phyloP scores from a whole-genome alignment of 2,797 vertebrate genomes.

The Poeciliopsis paucimaculata region DNA sequence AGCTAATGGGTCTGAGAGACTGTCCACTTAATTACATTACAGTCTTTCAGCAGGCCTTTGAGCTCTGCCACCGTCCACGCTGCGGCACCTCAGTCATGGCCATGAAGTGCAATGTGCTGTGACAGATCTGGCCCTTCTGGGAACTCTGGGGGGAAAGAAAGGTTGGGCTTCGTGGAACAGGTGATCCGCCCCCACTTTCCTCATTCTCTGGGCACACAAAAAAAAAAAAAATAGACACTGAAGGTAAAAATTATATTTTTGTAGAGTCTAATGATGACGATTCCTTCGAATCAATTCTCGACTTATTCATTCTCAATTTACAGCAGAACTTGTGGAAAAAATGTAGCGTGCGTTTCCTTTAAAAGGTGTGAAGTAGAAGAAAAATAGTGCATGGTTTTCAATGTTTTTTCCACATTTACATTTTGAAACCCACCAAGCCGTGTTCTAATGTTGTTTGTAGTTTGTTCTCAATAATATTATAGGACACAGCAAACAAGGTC shows the following conservation, averaged over 20 bases:
- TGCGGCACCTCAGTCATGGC: conserved; percentile 71
- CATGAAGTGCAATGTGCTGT: conserved; percentile 73
- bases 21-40: conserved; percentile 83
- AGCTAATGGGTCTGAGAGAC: conserved; percentile 76
- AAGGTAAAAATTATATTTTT: conserved; percentile 29
- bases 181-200: conserved; percentile 15
- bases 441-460: background rate
- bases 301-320: background rate
- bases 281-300: background rate
- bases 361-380: background rate
- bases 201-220: conserved; percentile 53
- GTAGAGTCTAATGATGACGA: background rate
- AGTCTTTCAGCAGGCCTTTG: conserved; percentile 73
- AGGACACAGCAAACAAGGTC: background rate
- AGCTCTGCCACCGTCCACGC: conserved; percentile 59
- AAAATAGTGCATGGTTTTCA: background rate
- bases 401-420: background rate
- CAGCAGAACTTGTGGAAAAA: background rate
- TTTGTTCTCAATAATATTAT: background rate
- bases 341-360: background rate
- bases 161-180: conserved; percentile 63
- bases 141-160: conserved; percentile 48
- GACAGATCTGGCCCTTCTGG: conserved; percentile 75
- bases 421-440: background rate
- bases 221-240: conserved; percentile 63